phyloP scores from a whole-genome alignment of 2,113 vertebrate species.

The Lophius piscatorius region DNA sequence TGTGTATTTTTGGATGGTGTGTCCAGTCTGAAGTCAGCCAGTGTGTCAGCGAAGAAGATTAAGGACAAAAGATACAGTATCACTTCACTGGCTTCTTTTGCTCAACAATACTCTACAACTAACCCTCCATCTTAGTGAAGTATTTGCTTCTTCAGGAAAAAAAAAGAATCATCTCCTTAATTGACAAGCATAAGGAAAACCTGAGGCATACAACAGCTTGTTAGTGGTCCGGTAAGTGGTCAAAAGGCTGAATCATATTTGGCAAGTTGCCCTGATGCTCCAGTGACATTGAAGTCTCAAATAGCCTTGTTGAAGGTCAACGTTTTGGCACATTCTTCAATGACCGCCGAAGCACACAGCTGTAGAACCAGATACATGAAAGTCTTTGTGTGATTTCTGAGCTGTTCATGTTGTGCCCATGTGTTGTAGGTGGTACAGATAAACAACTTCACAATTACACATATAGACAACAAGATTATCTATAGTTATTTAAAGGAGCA shows the following conservation, averaged over 20 bases:
- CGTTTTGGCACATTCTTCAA: constrained; percentile 25
- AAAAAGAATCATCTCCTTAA: neutral
- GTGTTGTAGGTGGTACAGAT: constrained; percentile 20
- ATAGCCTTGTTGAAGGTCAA: constrained; percentile 1
- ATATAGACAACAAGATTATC: constrained; percentile 29
- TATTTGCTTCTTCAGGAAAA: neutral
- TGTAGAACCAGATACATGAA: constrained; percentile 11
- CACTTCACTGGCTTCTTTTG: constrained; percentile 5
- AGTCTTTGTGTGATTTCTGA: constrained; percentile 13
- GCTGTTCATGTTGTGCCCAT: constrained; percentile 14
- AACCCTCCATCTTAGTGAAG: neutral
- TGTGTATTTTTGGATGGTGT: neutral
- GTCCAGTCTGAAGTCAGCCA: constrained; percentile 5
- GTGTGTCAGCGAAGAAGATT: neutral
- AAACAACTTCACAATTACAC: constrained; percentile 25
- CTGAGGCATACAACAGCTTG: constrained; percentile 52
- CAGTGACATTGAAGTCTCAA: constrained; percentile 6
- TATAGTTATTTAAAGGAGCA: constrained; percentile 27
- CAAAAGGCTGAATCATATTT: constrained; percentile 21
- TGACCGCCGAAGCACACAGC: constrained; percentile 1
- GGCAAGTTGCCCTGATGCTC: constrained; percentile 3
- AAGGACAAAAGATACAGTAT: neutral
- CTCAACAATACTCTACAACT: neutral
- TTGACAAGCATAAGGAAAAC: constrained; percentile 28
- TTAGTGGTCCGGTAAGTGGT: constrained; percentile 26